Evolutionary conservation across 2,797 vertebrate species (phyloP), one percentile per base, ranked within the genome.

Genomic region (Rhincodon typus): DNA sequence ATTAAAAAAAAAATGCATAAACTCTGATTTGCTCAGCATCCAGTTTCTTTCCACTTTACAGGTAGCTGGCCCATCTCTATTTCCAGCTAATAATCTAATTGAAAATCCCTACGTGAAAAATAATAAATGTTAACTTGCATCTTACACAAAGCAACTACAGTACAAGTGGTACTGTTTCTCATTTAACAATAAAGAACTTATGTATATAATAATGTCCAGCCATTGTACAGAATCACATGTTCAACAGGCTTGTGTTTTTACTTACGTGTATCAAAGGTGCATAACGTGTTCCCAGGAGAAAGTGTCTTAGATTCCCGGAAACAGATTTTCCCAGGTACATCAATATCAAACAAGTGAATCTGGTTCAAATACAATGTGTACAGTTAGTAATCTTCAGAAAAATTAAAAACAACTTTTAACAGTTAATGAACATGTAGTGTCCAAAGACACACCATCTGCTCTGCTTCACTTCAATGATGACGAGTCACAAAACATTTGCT

Each of bases 331-430:
- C 99, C 99, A 0, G 99, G 99, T 96, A 99, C 97, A 95, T 99
- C 97, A 95, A 99, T 99, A 97, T 99, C 98, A 97, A 99, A 99
- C 88, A 99, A 98, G 97, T 99, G 99, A 96, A 99, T 98, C 99
- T 99, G 96, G 94, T 96, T 95, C 96, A 96, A 96, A 97, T 19
- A 77, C 13, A 95, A 38, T 42, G 34, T 13, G 15, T 30, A 25
- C 38, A 50, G 94, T 95, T 53, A 95, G 70, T 53, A 27, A n/a
- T 74, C 25, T 50, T 15, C 30, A 17, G 46, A 34, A 1, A 74
- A 74, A 34, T 62, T 50, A 34, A 34, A 3, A 34, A 74, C 12
- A 1, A 74, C 34, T 77, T 13, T 34, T 77, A 77, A 27, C 30
- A 13, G 12, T 77, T 3, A n/a, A 77, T 12, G 2, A 77, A 34